Evolutionary conservation across 1,140 invertebrate species (phyloP).

Genomic region (Bombus fervidus): DNA sequence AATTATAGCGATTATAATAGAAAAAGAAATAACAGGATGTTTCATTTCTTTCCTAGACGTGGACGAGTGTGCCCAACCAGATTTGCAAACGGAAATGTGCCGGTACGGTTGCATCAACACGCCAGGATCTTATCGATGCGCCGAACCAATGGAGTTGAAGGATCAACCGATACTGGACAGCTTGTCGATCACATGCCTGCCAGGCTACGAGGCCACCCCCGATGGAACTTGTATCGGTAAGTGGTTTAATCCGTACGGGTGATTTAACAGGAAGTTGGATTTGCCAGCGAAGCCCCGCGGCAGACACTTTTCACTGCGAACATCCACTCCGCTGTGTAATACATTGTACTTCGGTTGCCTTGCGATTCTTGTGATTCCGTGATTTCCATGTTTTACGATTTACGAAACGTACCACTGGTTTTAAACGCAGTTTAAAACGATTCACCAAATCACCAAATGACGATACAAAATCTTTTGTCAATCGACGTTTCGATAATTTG

Average conservation of each 20-base stretch:
- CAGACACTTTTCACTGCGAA: conserved; percentile 1
- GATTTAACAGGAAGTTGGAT: conserved; percentile 32
- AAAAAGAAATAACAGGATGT: not conserved
- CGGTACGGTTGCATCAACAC: conserved; percentile 82
- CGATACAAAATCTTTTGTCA: not conserved
- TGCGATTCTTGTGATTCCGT: not conserved
- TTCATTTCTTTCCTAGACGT: conserved; percentile 80
- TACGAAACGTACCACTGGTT: not conserved
- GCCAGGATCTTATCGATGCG: conserved; percentile 81
- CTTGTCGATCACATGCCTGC: conserved; percentile 69
- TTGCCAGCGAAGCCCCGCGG: not conserved
- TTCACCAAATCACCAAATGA: not conserved
- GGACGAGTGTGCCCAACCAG: conserved; percentile 84
- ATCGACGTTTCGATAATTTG: no score
- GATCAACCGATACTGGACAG: conserved; percentile 71
- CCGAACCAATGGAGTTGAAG: conserved; percentile 72
- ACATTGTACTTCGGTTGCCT: not conserved
- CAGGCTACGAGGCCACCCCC: conserved; percentile 72
- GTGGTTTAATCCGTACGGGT: conserved; percentile 54
- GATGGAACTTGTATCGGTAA: conserved; percentile 76
- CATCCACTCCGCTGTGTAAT: not conserved
- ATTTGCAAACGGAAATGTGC: conserved; percentile 80
- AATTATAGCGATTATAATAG: not conserved
- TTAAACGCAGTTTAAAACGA: no score
- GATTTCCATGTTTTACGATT: no score